Base-by-base conservation (phyloP, 2,797 vertebrate genomes). In the Kryptolebias ocellatus region DNA sequence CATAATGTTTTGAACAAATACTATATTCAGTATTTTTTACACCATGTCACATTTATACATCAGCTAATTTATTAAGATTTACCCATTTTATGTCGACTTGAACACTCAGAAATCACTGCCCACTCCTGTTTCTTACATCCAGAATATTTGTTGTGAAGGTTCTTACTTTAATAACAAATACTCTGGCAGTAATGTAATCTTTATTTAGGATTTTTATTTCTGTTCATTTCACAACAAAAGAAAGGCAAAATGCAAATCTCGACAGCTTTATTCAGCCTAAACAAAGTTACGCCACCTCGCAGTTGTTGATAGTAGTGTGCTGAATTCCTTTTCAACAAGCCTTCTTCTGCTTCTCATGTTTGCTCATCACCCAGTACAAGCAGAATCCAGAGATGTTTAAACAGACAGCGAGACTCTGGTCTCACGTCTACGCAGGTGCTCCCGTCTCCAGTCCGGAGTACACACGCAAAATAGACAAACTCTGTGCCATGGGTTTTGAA, bases 401-500 rank as follows among this genome's bases (percentile, higher is more conserved):
- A 94, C 97, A 99, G 93, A 99, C 98, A 39, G 98, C 98, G 75
- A 94, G 95, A 74, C 96, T 98, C 85, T 99, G 98, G 98, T 96
- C 97, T 84, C 96, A 99, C 47, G 95, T 98, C 91, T 99, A 98
- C 83, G 98, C 96, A 84, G 96, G 96, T 71, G 98, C 98, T 79
- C 96, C 98, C 16, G 94, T 96, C 90, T 96, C 97, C 93, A 96
- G 96, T 95, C 95, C 96, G 61, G 98, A 99, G 91, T 99, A 98
- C 94, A 98, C 95, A 85, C 94, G 95, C 93, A 99, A 99, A 95
- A 98, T 99, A 97, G 98, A 99, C 93, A 99, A 99, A 92, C 95
- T 99, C 89, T 98, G 98, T 95, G 95, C 97, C 92, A 99, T 99
- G 98, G 98, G 98, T 92, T 99, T 99, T 82, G 98, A 99, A 95